Conservation (phyloP, 2,797 vertebrate genomes). For the Antennarius maculatus region DNA sequence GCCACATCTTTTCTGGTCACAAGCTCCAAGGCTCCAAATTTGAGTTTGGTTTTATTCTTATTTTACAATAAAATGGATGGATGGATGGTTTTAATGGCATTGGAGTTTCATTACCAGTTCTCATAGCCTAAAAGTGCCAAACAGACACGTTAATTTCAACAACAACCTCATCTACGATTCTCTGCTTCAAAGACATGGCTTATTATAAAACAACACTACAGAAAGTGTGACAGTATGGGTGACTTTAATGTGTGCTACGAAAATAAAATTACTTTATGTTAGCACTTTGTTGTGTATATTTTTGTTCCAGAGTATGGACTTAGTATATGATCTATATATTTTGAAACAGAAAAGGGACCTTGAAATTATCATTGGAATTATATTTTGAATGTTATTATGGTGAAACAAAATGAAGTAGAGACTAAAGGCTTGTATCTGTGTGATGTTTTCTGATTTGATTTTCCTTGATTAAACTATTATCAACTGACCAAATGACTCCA, state of each 20-base stretch:
- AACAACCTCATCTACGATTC: background rate
- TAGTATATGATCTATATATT: background rate
- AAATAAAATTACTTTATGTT: background rate
- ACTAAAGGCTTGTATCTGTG: background rate
- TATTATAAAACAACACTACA: background rate
- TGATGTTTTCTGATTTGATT: constrained; percentile 3
- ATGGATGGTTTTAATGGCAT: too few relatives aligned
- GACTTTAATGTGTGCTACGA: constrained; percentile 2
- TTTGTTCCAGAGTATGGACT: background rate
- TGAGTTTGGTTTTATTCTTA: background rate
- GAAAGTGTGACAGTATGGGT: background rate
- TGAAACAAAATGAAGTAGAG: background rate
- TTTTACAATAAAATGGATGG: background rate
- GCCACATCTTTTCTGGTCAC: background rate
- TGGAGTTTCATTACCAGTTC: background rate
- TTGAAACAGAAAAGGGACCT: constrained; percentile 12
- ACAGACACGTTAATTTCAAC: background rate
- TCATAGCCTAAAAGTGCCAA: too few relatives aligned
- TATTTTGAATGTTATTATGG: background rate
- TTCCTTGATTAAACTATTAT: constrained; percentile 7
- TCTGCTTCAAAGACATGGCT: background rate
- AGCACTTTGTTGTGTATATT: background rate
- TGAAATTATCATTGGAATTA: background rate
- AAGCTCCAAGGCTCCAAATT: background rate
- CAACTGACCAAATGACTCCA: background rate